Evolutionary conservation across 2,888 invertebrate genomes (phyloP).

Genomic region (Diloba caeruleocephala): DNA sequence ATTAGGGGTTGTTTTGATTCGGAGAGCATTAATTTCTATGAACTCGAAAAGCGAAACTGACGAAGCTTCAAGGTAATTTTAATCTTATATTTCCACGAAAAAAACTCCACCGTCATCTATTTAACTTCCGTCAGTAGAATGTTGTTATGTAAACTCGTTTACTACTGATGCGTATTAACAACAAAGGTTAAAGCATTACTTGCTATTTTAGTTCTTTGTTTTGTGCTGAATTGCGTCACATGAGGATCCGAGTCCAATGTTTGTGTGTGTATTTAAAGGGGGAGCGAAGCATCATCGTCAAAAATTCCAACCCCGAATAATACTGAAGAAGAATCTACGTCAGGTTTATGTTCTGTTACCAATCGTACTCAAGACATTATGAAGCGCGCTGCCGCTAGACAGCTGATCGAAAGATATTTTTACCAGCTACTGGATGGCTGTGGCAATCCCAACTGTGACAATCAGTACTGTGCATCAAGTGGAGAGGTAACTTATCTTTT

Average conservation of each 20-base stretch:
- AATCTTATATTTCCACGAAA: slow-evolving; percentile 30
- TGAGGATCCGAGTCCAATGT: slow-evolving; percentile 39
- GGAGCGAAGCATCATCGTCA: slow-evolving; percentile 88
- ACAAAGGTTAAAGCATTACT: slow-evolving; percentile 80
- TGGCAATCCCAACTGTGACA: slow-evolving; percentile 95
- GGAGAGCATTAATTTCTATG: slow-evolving; percentile 83
- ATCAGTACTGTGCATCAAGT: slow-evolving; percentile 96
- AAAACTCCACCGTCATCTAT: slow-evolving; percentile 12
- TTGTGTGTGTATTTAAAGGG: slow-evolving; percentile 66
- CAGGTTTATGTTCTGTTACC: slow-evolving; percentile 75
- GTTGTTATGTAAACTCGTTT: slow-evolving; percentile 11
- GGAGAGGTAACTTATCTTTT: slow-evolving; percentile 91
- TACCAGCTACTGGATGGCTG: slow-evolving; percentile 97
- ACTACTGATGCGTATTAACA: slow-evolving; percentile 59
- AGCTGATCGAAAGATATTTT: slow-evolving; percentile 97
- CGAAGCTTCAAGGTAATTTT: slow-evolving; percentile 88
- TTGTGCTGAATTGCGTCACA: slow-evolving; percentile 58
- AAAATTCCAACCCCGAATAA: slow-evolving; percentile 76
- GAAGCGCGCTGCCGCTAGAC: slow-evolving; percentile 94
- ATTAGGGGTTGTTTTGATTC: slow-evolving; percentile 72
- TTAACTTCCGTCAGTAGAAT: slow-evolving; percentile 19
- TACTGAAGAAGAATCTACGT: slow-evolving; percentile 68
- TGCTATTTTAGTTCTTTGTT: slow-evolving; percentile 85
- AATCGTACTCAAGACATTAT: slow-evolving; percentile 89
- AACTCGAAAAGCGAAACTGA: slow-evolving; percentile 88